Percentiles rank a stretch among this genome's conserved stretches.
phyloP scores from a whole-genome alignment of 35 echinoderm and acorn worm genomes.

The Ophiothrix spiculata region DNA sequence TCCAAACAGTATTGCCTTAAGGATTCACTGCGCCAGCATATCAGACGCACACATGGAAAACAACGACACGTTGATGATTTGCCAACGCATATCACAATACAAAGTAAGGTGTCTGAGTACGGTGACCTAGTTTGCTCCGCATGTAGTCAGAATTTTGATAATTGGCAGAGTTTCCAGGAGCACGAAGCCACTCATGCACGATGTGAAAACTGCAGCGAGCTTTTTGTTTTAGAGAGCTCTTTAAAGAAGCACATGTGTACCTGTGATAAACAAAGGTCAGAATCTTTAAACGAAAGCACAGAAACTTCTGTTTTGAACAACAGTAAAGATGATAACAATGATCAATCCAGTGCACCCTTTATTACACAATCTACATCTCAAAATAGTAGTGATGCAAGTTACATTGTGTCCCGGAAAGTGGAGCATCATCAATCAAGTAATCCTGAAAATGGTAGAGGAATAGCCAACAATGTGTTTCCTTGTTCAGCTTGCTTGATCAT shows the following conservation, averaged over 20 bases:
- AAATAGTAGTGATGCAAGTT: no score
- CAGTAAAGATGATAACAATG: no score
- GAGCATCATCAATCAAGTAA: no score
- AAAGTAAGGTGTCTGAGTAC: background rate
- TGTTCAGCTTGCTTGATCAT: background rate
- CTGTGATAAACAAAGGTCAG: no score
- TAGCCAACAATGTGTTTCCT: background rate
- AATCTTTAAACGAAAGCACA: no score
- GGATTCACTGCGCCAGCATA: background rate
- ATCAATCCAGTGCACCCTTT: no score
- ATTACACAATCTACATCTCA: no score
- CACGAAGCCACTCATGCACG: background rate
- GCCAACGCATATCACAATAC: background rate
- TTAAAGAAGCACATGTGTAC: background rate
- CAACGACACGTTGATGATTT: background rate
- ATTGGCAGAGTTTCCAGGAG: background rate
- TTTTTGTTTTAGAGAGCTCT: background rate
- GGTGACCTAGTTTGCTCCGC: background rate
- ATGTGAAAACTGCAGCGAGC: background rate
- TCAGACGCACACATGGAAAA: background rate
- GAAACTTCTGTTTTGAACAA: no score
- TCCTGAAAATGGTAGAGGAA: no score
- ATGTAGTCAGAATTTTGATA: background rate
- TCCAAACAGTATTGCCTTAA: background rate
- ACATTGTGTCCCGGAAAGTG: no score